Evolutionary conservation across 2,797 vertebrate species (phyloP).

Genomic region (Etheostoma nigrum): DNA sequence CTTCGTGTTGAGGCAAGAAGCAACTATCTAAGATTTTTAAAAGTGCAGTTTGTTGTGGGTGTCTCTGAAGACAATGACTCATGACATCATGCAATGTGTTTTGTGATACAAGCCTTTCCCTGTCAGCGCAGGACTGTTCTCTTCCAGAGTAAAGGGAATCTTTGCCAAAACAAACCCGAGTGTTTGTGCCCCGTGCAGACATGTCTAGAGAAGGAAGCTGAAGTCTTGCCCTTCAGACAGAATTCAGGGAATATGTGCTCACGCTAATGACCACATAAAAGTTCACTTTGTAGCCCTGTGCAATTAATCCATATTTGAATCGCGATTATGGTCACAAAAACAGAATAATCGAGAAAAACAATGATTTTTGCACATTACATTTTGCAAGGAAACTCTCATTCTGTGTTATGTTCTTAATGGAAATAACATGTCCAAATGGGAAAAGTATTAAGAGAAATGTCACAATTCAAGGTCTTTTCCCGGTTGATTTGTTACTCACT

Average conservation of each 20-base stretch:
- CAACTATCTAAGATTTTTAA: conserved; percentile 60
- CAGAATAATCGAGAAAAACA: no score
- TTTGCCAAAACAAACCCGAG: conserved; percentile 73
- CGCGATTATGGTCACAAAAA: no score
- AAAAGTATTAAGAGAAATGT: no score
- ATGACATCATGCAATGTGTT: conserved; percentile 77
- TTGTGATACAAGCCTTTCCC: conserved; percentile 75
- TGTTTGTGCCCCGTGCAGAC: conserved; percentile 52
- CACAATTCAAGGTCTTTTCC: no score
- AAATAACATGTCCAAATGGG: no score
- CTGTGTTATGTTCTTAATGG: no score
- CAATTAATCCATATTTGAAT: background rate
- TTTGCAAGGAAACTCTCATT: no score
- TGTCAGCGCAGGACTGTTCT: conserved; percentile 67
- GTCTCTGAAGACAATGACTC: conserved; percentile 79
- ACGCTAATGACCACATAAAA: conserved; percentile 38
- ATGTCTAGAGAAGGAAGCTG: conserved; percentile 50
- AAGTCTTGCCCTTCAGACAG: conserved; percentile 66
- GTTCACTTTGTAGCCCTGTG: background rate
- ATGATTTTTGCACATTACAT: no score
- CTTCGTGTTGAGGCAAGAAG: conserved; percentile 67
- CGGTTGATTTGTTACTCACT: no score
- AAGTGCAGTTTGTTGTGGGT: conserved; percentile 76
- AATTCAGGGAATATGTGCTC: conserved; percentile 41
- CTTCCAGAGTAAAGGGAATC: conserved; percentile 58